These are phyloP conservation scores for Pterostichus madidus DNA, from an alignment of 2,888 invertebrate genomes.

Conservation along the genomic window DNA sequence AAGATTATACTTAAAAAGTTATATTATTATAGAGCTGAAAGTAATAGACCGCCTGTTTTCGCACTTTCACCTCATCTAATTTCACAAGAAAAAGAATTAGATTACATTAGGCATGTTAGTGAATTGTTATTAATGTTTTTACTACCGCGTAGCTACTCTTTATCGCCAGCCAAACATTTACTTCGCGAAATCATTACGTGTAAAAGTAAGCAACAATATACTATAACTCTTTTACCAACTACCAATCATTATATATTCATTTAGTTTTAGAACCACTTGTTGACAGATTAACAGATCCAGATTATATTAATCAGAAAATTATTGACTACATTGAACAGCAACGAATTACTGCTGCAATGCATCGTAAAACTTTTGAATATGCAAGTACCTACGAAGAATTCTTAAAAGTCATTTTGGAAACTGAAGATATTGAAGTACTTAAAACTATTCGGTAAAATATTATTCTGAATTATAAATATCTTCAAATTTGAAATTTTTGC, in stretches of 20 bases:
- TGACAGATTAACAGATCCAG: conserved; percentile 92
- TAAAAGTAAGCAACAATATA: conserved; percentile 82
- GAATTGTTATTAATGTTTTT: conserved; percentile 90
- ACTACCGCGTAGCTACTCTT: conserved; percentile 89
- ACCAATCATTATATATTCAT: conserved; percentile 69
- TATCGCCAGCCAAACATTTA: conserved; percentile 88
- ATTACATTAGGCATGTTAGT: conserved; percentile 89
- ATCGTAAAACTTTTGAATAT: conserved; percentile 90
- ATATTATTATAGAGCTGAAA: conserved; percentile 79
- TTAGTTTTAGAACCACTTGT: conserved; percentile 90
- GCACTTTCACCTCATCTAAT: conserved; percentile 87
- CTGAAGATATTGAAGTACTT: conserved; percentile 89
- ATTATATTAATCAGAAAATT: conserved; percentile 93
- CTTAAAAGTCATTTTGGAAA: conserved; percentile 89
- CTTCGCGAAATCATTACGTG: conserved; percentile 91
- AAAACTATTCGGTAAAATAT: conserved; percentile 86
- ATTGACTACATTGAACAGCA: conserved; percentile 90
- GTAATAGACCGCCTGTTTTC: conserved; percentile 84
- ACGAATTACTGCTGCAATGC: conserved; percentile 87
- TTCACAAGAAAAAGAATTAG: conserved; percentile 86
- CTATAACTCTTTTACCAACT: conserved; percentile 60
- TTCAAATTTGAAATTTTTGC: background rate
- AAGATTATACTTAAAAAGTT: conserved; percentile 20
- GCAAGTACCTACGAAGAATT: conserved; percentile 95
- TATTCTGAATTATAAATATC: background rate